Percentiles rank a stretch among this genome's conserved stretches.
Evolutionary conservation across 2,113 vertebrate species (phyloP).

Genomic region (Tetraodon nigroviridis): DNA sequence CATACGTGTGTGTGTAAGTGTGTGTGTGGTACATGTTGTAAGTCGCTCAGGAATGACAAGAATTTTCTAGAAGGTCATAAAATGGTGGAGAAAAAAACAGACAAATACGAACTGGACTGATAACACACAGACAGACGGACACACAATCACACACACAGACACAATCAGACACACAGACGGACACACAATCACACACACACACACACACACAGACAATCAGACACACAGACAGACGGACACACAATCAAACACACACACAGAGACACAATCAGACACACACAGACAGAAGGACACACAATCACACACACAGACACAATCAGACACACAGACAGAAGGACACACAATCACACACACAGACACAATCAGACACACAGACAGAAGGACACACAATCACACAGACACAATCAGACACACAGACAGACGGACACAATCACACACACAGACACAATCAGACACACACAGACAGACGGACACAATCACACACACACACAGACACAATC

Average conservation of each 20-base stretch:
- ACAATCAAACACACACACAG: slow-evolving; percentile 8
- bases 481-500: no score
- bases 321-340: slow-evolving; percentile 1
- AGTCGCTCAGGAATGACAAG: slow-evolving; percentile 30
- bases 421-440: no score
- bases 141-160: not conserved
- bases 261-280: not conserved
- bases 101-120: no score
- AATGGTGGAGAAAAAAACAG: slow-evolving; percentile 1
- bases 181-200: not conserved
- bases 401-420: no score
- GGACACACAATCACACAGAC: no score
- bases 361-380: not conserved
- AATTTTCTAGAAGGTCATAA: slow-evolving; percentile 15
- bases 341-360: not conserved
- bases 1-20: not conserved
- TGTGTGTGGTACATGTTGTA: slow-evolving; percentile 26
- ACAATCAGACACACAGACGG: not conserved
- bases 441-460: no score
- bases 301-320: not conserved
- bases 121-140: not conserved
- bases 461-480: no score
- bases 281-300: not conserved
- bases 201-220: not conserved
- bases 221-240: slow-evolving; percentile 5